Conservation (phyloP, 2,888 invertebrate species). For the Chironomus riparius region DNA sequence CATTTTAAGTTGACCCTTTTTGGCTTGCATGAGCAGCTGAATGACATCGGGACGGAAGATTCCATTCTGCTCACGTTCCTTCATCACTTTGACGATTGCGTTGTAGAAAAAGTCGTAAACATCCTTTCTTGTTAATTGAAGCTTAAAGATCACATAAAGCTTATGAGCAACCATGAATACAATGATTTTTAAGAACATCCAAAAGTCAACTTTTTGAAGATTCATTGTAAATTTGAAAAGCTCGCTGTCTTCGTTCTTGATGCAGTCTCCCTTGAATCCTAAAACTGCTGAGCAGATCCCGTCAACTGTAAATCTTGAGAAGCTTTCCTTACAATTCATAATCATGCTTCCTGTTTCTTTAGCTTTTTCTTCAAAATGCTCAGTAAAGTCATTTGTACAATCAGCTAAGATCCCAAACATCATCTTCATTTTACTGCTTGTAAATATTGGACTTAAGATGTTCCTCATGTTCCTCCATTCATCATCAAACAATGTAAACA, state of each 20-base stretch:
- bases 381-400: slow-evolving; percentile 29
- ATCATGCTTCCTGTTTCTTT: background rate
- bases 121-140: background rate
- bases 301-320: slow-evolving; percentile 45
- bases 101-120: slow-evolving; percentile 29
- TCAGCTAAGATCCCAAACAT: slow-evolving; percentile 34
- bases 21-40: slow-evolving; percentile 31
- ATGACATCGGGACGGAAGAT: slow-evolving; percentile 31
- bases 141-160: background rate
- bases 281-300: slow-evolving; percentile 48
- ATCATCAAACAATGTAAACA: slow-evolving; percentile 34
- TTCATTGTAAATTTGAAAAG: slow-evolving; percentile 45
- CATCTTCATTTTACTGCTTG: slow-evolving; percentile 34
- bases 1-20: slow-evolving; percentile 29
- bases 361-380: background rate
- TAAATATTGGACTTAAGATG: slow-evolving; percentile 37
- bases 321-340: slow-evolving; percentile 30
- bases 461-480: slow-evolving; percentile 41
- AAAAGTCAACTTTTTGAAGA: background rate
- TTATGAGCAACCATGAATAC: background rate
- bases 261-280: slow-evolving; percentile 47
- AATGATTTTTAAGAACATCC: background rate
- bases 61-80: slow-evolving; percentile 29
- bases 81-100: slow-evolving; percentile 29
- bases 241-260: slow-evolving; percentile 43